Base-by-base conservation (phyloP, 2,888 invertebrate genomes). In the Calephelis perditalis region DNA sequence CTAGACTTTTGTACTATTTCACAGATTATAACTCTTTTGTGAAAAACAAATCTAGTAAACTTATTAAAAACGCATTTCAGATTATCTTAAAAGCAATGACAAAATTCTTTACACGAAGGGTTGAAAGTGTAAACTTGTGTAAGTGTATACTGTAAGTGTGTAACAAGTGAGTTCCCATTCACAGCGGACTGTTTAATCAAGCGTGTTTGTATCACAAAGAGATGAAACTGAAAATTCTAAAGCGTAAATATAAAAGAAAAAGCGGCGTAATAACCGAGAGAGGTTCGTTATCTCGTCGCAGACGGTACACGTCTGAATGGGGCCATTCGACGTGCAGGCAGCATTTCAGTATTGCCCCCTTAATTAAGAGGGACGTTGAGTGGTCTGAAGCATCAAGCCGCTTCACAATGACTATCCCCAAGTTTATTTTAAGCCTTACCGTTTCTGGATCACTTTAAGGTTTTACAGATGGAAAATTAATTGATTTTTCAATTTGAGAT, bases 331-430 rank as follows among this genome's bases (percentile, higher is more conserved):
- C 70, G 70, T 67, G 70, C 67, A 67, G 78, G 79, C 72, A 78
- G 78, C 82, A 78, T 82, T 81, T 73, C 77, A 83, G 82, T 74
- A 83, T 82, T 78, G 76, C 82, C 81, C 78, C 81, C 85, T 86
- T 87, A 88, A 88, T 88, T 89, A 89, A 84, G 81, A 79, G 81
- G 74, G 78, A 78, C 78, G 78, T 73, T 66, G 84, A 86, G 87
- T 84, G 82, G 84, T 86, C 79, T 84, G 79, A 78, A 79, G 77
- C 78, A 75, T 65, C 66, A 73, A 68, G 71, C 71, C 69, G 64
- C 67, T 66, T 71, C 68, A 82, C 84, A 81, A 80, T 81, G 78
- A 76, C 73, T 73, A 76, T 77, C 73, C 74, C 60, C 61, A 65
- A 73, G 73, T 75, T 52, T 74, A 74, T 73, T 80, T 78, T 71